Evolutionary conservation across 2,113 vertebrate species (phyloP), one percentile per base, ranked within the genome.

Genomic region (Oreotrochilus melanogaster): DNA sequence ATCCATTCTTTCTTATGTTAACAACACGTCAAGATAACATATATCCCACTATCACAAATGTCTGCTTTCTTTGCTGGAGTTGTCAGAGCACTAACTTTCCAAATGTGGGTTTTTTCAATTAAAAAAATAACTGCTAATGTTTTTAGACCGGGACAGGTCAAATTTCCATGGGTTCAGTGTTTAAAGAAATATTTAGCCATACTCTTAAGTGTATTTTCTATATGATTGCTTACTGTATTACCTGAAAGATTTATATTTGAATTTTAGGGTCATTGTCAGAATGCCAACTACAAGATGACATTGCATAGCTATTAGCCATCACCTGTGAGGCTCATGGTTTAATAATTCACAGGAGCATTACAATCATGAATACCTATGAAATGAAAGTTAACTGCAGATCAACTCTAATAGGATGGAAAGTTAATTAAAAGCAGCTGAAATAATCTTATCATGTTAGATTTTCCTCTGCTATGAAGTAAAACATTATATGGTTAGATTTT

Each of bases 361-460:
- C 96, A 97, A 95, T 94, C 88, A 97, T 94, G 93, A 96, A 93
- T 86, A 96, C 95, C 93, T 96, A 96, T 94, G 94, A 97, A 97
- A 97, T 97, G 96, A 97, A 97, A 96, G 94, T 96, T 97, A 96
- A 97, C 93, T 96, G 93, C 92, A 96, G 91, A 97, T 81, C 95
- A 98, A 96, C 95, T 92, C 89, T 93, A 98, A 98, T 88, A 96
- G 93, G 81, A 92, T 62, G 94, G 91, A 93, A 97, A 97, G 93
- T 97, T 98, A 98, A 98, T 98, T 98, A 98, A 97, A 95, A 96
- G 78, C 78, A 97, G 89, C 88, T 87, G 30, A 54, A 94, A 97
- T 97, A 96, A 18, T 30, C 87, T 97, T 97, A 98, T 96, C 83
- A 78, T 96, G 96, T 96, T 80, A 96, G 66, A n/a, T 28, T 95